These are phyloP conservation scores for Isotomurus palustris DNA, from an alignment of 2,888 invertebrate species.

Conservation along the genomic window DNA sequence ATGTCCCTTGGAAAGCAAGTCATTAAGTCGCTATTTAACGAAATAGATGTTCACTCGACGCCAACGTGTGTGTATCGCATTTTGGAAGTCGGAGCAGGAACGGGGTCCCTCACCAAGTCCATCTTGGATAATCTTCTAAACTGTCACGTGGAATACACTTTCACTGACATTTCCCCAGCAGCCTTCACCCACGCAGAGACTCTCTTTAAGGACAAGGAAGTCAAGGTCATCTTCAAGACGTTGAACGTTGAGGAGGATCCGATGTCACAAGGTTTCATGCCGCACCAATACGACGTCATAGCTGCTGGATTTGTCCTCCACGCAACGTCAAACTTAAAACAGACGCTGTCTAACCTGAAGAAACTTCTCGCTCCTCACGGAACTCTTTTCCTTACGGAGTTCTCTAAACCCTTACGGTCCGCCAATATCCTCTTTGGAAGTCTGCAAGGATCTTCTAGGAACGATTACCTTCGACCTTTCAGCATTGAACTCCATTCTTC, in stretches of 20 bases:
- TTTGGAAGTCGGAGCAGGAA: slow-evolving; percentile 10
- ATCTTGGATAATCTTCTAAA: not conserved
- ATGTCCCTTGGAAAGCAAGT: no score
- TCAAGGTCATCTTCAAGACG: slow-evolving; percentile 1
- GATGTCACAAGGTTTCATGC: slow-evolving; percentile 26
- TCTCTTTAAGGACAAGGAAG: not conserved
- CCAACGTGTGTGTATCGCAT: slow-evolving; percentile 2
- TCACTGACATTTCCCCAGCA: slow-evolving; percentile 9
- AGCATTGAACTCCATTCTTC: slow-evolving; percentile 6
- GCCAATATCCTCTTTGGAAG: slow-evolving; percentile 18
- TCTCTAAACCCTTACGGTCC: not conserved
- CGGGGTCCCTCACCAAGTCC: not conserved
- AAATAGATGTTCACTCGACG: no score
- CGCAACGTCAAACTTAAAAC: slow-evolving; percentile 13
- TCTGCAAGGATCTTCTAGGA: slow-evolving; percentile 19
- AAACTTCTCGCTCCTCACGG: slow-evolving; percentile 14
- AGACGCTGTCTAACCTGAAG: slow-evolving; percentile 13
- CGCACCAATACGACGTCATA: slow-evolving; percentile 18
- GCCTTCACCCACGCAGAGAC: not conserved
- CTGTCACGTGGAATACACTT: not conserved
- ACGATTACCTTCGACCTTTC: slow-evolving; percentile 4
- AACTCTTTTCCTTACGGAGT: slow-evolving; percentile 15
- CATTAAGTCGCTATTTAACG: no score
- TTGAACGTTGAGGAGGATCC: slow-evolving; percentile 34
- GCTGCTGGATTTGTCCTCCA: not conserved